These are phyloP conservation scores for Lucinisca nassula DNA, from an alignment of 2,888 invertebrate species.

Conservation along the genomic window DNA sequence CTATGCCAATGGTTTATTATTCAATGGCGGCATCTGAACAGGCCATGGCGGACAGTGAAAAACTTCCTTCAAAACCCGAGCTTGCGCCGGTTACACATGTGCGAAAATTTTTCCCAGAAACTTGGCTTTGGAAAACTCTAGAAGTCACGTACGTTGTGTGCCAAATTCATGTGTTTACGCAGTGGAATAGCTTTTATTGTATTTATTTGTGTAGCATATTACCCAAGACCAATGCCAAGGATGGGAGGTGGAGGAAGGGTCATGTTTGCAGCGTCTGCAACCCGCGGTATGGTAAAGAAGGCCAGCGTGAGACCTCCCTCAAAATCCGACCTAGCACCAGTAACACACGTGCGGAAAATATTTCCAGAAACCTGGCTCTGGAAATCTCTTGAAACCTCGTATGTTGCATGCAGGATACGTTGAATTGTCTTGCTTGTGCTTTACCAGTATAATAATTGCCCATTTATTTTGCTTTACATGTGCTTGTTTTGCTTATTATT, in stretches of 20 bases:
- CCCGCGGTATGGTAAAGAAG: background rate
- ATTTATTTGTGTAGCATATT: background rate
- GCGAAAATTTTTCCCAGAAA: constrained; percentile 7
- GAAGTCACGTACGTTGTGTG: background rate
- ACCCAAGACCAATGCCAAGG: background rate
- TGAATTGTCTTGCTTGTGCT: background rate
- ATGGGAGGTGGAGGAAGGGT: background rate
- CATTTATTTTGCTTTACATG: background rate
- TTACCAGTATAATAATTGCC: background rate
- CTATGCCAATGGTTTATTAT: background rate
- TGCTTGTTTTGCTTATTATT: background rate
- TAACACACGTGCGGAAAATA: constrained; percentile 11
- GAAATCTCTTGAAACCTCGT: background rate
- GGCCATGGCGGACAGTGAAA: background rate
- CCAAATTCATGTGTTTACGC: no score
- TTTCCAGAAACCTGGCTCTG: constrained; percentile 24
- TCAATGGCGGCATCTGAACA: background rate
- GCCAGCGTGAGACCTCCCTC: background rate
- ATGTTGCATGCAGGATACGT: background rate
- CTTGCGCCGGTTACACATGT: background rate
- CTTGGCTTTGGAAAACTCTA: constrained; percentile 9
- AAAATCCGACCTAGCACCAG: background rate
- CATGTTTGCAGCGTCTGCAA: background rate
- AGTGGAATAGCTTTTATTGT: background rate
- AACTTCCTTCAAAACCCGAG: background rate